A percentile compares a stretch with the other conserved stretches of the same genome.
These are phyloP conservation scores for Arctia plantaginis DNA, from an alignment of 2,888 invertebrate species.

Conservation along the genomic window DNA sequence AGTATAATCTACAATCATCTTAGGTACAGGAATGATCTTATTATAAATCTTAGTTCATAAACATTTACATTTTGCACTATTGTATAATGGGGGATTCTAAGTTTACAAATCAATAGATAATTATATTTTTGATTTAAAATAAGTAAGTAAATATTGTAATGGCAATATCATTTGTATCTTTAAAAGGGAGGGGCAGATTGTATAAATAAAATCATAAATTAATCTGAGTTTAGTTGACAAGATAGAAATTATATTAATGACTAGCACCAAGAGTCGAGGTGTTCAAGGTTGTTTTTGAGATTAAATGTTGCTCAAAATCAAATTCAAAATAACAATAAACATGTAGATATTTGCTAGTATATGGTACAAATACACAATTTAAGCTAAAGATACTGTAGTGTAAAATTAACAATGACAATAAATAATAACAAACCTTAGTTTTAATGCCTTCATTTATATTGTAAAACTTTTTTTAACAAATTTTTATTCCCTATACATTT, in stretches of 20 bases:
- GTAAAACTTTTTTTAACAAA: too few species aligned
- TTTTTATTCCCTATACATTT: background rate
- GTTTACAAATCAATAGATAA: slow-evolving; percentile 28
- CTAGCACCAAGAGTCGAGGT: slow-evolving; percentile 7
- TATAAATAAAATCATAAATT: slow-evolving; percentile 14
- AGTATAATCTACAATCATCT: slow-evolving; percentile 84
- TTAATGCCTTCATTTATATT: background rate
- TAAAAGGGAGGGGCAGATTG: slow-evolving; percentile 2
- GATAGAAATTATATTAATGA: background rate
- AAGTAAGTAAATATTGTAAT: slow-evolving; percentile 16
- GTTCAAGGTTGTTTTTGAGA: background rate
- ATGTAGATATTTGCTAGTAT: background rate
- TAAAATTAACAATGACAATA: background rate
- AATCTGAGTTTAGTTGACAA: background rate
- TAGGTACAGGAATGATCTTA: slow-evolving; percentile 86
- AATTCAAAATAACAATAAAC: background rate
- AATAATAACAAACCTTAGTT: background rate
- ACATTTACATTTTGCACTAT: slow-evolving; percentile 82
- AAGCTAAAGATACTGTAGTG: background rate
- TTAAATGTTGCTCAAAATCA: background rate
- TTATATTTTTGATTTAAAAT: slow-evolving; percentile 20
- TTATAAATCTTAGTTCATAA: slow-evolving; percentile 67
- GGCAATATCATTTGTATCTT: slow-evolving; percentile 6
- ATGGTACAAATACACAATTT: background rate
- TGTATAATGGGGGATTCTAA: slow-evolving; percentile 70